phyloP scores from a whole-genome alignment of 2,113 vertebrate genomes.

The Patagioenas fasciata region DNA sequence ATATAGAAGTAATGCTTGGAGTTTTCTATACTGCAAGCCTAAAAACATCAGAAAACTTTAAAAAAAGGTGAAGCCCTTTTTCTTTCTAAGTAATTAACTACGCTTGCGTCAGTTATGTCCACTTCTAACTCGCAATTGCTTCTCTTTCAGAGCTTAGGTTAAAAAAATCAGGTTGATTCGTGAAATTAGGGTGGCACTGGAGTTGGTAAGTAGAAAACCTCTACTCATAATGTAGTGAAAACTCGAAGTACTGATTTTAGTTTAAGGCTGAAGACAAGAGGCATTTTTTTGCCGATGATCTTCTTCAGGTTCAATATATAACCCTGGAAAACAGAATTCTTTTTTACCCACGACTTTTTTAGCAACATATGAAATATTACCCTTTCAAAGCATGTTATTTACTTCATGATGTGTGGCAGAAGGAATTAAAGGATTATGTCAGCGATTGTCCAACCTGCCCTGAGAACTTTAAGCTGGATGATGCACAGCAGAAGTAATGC shows the following conservation, averaged over 20 bases:
- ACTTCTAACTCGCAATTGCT: neutral
- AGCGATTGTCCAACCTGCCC: neutral
- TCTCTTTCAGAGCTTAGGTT: neutral
- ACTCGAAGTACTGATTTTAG: neutral
- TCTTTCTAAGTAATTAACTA: neutral
- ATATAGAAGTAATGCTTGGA: neutral
- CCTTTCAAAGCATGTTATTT: neutral
- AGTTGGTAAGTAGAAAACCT: neutral
- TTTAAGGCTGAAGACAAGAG: neutral
- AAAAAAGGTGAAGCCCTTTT: neutral
- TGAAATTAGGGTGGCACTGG: neutral
- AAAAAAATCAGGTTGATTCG: neutral
- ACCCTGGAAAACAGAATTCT: neutral
- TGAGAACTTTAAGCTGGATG: neutral
- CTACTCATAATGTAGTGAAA: neutral
- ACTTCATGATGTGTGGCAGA: neutral
- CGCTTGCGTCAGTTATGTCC: neutral
- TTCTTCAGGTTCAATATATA: neutral
- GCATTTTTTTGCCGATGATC: neutral
- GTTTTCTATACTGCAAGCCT: neutral
- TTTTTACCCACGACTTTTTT: neutral
- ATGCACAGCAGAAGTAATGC: neutral
- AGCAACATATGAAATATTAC: neutral
- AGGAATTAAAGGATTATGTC: neutral
- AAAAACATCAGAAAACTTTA: neutral